Evolutionary conservation across 2,888 invertebrate species (phyloP).

Genomic region (Camptogramma bilineatum): DNA sequence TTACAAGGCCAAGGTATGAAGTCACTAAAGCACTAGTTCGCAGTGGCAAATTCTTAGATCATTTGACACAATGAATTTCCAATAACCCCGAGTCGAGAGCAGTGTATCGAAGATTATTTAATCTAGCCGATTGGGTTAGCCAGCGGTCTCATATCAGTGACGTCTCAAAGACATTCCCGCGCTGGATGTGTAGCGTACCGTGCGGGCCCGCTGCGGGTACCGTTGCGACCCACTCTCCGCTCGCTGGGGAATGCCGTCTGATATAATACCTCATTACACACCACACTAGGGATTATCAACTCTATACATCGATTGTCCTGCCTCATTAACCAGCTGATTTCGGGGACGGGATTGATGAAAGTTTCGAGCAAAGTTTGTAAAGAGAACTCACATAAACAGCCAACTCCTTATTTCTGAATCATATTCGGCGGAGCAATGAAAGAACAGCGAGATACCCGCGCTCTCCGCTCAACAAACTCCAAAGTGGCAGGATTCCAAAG

Average conservation of each 20-base stretch:
- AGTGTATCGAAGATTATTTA: not conserved
- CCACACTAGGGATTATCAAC: not conserved
- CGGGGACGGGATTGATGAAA: not conserved
- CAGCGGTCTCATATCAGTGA: not conserved
- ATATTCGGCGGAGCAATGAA: not conserved
- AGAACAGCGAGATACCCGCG: not conserved
- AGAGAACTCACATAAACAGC: not conserved
- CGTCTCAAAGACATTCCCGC: slow-evolving; percentile 9
- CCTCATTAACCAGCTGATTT: not conserved
- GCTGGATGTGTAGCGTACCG: slow-evolving; percentile 19
- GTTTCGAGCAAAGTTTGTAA: not conserved
- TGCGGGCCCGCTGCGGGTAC: slow-evolving; percentile 61
- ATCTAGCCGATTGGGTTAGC: not conserved
- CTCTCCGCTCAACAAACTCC: slow-evolving; percentile 2
- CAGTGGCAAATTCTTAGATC: not conserved
- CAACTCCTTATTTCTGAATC: not conserved
- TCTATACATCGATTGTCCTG: not conserved
- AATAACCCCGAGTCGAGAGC: not conserved
- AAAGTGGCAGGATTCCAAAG: slow-evolving; percentile 9
- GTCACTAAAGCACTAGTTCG: no score
- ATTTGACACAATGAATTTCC: not conserved
- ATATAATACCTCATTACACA: slow-evolving; percentile 15
- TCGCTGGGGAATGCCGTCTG: not conserved
- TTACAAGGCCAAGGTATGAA: no score
- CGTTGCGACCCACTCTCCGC: slow-evolving; percentile 64